Conservation (phyloP, 2,113 vertebrate genomes). For the Lamprotornis superbus region DNA sequence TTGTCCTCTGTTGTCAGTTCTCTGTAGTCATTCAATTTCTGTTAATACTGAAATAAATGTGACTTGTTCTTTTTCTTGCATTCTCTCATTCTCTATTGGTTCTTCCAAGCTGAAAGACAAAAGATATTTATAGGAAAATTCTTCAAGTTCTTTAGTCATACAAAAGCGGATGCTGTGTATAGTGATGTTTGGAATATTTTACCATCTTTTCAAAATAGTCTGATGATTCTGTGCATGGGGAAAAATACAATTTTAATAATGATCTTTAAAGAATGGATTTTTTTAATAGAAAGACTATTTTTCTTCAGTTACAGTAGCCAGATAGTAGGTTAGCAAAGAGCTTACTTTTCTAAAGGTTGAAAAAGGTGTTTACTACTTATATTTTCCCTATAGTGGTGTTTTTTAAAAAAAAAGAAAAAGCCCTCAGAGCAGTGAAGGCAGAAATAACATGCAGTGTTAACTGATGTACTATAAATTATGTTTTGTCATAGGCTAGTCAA, state of each 20-base stretch:
- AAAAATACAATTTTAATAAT: background rate
- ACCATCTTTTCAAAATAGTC: background rate
- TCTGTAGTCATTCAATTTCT: background rate
- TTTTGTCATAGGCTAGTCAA: conserved; percentile 77
- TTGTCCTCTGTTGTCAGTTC: background rate
- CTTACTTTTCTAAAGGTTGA: background rate
- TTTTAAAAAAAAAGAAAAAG: background rate
- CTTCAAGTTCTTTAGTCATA: background rate
- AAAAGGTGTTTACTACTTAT: background rate
- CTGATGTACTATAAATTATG: background rate
- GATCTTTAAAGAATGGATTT: background rate
- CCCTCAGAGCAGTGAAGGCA: background rate
- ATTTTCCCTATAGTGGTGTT: background rate
- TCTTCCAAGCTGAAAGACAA: background rate
- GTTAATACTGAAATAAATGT: background rate
- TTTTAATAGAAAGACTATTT: background rate
- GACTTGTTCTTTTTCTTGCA: background rate
- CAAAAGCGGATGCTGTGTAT: background rate
- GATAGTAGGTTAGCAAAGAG: background rate
- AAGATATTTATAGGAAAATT: background rate
- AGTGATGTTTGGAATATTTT: background rate
- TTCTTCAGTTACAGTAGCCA: background rate
- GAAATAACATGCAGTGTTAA: background rate
- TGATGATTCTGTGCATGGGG: background rate
- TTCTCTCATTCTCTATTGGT: background rate